Conservation (phyloP, 2,797 vertebrate species). For the Phylloscopus collybita region DNA sequence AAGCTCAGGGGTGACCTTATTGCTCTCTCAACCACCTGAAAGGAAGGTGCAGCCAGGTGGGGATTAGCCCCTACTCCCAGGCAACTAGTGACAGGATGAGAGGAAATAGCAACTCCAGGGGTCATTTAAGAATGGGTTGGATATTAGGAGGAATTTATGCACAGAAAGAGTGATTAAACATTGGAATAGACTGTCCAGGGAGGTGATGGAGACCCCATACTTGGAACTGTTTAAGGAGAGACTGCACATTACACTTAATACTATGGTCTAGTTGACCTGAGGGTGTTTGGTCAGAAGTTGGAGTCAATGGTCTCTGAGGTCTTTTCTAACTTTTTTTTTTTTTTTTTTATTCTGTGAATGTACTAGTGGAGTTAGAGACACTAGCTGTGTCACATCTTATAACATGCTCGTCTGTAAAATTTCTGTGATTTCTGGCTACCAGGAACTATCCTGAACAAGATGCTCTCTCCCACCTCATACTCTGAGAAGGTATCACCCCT, state of each 20-base stretch:
- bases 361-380: background rate
- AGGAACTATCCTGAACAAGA: background rate
- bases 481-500: background rate
- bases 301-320: background rate
- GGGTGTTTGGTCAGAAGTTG: background rate
- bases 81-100: rapidly evolving
- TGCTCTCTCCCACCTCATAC: background rate
- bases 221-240: background rate
- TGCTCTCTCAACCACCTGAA: background rate
- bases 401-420: background rate
- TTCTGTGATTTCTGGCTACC: background rate
- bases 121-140: background rate
- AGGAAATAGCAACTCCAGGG: background rate
- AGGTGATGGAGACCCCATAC: background rate
- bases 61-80: rapidly evolving
- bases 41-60: background rate
- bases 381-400: background rate
- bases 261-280: background rate
- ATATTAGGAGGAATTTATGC: background rate
- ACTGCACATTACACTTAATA: background rate
- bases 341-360: background rate
- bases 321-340: background rate
- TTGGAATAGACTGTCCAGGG: background rate
- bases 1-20: background rate
- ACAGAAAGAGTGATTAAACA: background rate